Percentiles rank a stretch among this genome's conserved stretches.
Evolutionary conservation across 2,113 vertebrate species (phyloP).

Genomic region (Lepus europaeus): DNA sequence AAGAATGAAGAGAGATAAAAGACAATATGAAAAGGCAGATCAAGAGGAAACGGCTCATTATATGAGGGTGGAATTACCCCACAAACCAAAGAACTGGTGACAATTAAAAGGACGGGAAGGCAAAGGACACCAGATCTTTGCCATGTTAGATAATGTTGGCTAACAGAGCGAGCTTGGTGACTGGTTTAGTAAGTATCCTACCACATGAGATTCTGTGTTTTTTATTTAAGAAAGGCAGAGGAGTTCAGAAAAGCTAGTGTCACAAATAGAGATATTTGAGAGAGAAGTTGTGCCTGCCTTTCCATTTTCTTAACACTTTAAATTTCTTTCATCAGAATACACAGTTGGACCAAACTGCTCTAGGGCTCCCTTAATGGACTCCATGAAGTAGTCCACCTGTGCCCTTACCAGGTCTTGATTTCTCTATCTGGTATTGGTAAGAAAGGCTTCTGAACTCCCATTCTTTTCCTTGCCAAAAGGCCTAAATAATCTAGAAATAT

Average conservation of each 20-base stretch:
- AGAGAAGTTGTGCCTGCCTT: background rate
- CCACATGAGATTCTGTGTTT: background rate
- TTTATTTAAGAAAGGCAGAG: conserved; percentile 43
- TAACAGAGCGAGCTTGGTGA: background rate
- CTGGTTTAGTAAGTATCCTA: background rate
- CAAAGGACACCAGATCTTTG: background rate
- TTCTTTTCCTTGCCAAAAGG: background rate
- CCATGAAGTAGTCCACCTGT: background rate
- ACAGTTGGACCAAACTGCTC: background rate
- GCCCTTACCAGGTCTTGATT: background rate
- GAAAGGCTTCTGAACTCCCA: background rate
- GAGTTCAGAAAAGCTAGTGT: conserved; percentile 25
- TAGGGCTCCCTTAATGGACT: background rate
- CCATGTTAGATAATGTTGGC: background rate
- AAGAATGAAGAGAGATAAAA: background rate
- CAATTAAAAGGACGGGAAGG: background rate
- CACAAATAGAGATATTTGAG: background rate
- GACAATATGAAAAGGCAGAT: background rate
- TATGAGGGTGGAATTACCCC: background rate
- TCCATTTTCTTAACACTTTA: conserved; percentile 26
- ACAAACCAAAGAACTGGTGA: conserved; percentile 17
- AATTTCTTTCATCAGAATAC: conserved; percentile 39
- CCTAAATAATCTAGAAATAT: conserved; percentile 11
- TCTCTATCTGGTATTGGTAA: background rate
- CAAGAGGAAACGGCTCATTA: conserved; percentile 39